Evolutionary conservation across 1,140 invertebrate species (phyloP).

Genomic region (Aphaenogaster floridana): DNA sequence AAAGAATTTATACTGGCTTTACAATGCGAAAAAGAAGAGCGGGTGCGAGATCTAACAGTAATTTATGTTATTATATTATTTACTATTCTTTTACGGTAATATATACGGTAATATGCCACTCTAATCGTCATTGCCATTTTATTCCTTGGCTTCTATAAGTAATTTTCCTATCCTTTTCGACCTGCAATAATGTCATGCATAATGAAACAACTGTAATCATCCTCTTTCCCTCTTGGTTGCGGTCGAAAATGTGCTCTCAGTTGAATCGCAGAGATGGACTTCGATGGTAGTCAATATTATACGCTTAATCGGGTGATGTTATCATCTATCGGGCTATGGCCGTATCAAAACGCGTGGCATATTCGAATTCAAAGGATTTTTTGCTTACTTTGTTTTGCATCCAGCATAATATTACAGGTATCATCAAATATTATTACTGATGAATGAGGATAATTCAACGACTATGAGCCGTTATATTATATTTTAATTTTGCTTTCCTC

Average conservation of each 20-base stretch:
- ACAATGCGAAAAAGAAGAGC: not conserved
- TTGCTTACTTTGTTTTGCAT: not conserved
- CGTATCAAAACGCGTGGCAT: not conserved
- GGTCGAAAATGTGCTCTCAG: not conserved
- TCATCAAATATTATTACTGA: not conserved
- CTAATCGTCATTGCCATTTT: not conserved
- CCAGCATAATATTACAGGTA: constrained; percentile 12
- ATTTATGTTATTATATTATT: constrained; percentile 28
- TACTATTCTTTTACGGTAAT: not conserved
- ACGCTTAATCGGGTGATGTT: constrained; percentile 4
- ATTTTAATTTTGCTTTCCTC: not conserved
- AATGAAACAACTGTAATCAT: constrained; percentile 3
- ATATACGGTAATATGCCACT: no score
- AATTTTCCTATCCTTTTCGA: not conserved
- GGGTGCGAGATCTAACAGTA: not conserved
- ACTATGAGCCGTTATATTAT: not conserved
- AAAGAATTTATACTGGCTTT: not conserved
- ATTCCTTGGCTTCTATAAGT: not conserved
- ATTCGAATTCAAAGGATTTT: constrained; percentile 1
- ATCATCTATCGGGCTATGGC: constrained; percentile 48
- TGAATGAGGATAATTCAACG: not conserved
- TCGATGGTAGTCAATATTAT: constrained; percentile 15
- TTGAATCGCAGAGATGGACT: constrained; percentile 37
- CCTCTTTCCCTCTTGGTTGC: not conserved
- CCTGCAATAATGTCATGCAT: constrained; percentile 34